Evolutionary conservation across 2,113 vertebrate species (phyloP), one percentile per base, ranked within the genome.

Genomic region (Synodontis membranacea): DNA sequence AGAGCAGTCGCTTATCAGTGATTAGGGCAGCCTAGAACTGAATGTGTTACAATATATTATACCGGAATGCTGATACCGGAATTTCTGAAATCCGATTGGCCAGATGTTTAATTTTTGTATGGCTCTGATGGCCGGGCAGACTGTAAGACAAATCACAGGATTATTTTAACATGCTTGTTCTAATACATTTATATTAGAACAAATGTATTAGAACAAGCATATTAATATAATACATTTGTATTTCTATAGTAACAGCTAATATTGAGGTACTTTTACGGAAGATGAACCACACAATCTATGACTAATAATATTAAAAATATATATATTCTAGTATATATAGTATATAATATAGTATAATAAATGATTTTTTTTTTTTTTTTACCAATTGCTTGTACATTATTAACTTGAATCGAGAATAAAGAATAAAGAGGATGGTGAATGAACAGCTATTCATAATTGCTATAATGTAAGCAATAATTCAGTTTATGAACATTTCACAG

Each of bases 1-100:
- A 62, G 70, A 60, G 15, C 37, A 44, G n/a, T 60, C 39, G 80
- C 31, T 23, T 75, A 76, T 82, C 21, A 66, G 34, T 75, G 64
- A 75, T 84, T 10, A 56, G 75, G 74, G 72, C 70, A 86, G 70
- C 58, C 58, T 88, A 31, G 64, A 28, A 58, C 78, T n/a, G 37
- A 74, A 60, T 25, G 70, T 52, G 25, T 44, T 56, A 23, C 4
- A 70, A 60, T 25, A 56, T 50, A 14, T 52, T 54, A 19, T 10
- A 39, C 19, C 17, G 23, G 7, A 39, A 8, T 3, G 3, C 19
- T 74, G 39, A 25, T 14, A n/a, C n/a, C n/a, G n/a, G 17, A 74
- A 44, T 25, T 25, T 44, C 42, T 74, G 9, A 44, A 12, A 74
- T 74, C 4, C 5, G 1, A 21, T 74, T 74, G 70, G 23, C 25